phyloP scores from a whole-genome alignment of 2,888 invertebrate species.

The Vannuccia rotundouncinata region DNA sequence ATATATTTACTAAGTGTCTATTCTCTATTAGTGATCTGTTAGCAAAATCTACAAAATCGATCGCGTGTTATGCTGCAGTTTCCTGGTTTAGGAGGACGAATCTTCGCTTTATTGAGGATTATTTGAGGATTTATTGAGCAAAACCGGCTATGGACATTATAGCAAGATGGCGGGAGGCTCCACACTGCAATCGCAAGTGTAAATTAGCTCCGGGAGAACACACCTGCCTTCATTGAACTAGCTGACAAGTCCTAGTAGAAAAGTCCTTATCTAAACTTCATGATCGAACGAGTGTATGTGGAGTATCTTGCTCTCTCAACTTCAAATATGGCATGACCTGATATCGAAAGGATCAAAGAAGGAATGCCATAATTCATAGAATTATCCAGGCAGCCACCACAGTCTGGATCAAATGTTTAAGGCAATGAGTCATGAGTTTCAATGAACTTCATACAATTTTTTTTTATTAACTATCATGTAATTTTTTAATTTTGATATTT shows the following conservation, averaged over 20 bases:
- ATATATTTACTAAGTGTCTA: too few relatives aligned
- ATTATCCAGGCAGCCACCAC: neutral
- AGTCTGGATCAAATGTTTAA: neutral
- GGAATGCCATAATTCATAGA: neutral
- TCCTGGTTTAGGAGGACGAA: neutral
- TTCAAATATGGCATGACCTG: neutral
- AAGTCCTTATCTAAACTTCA: neutral
- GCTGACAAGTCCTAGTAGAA: neutral
- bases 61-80: neutral
- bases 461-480: too few relatives aligned
- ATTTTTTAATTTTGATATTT: too few relatives aligned
- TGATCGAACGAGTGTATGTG: neutral
- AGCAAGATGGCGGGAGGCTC: neutral
- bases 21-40: too few relatives aligned
- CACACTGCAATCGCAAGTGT: neutral
- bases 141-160: neutral
- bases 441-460: too few relatives aligned
- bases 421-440: neutral
- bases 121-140: neutral
- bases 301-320: neutral
- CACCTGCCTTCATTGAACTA: neutral
- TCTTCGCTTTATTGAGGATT: neutral
- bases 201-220: neutral
- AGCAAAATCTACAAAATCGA: too few relatives aligned
- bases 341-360: neutral